Evolutionary conservation across 2,797 vertebrate species (phyloP), one percentile per base, ranked within the genome.

Genomic region (Poecile montanus): DNA sequence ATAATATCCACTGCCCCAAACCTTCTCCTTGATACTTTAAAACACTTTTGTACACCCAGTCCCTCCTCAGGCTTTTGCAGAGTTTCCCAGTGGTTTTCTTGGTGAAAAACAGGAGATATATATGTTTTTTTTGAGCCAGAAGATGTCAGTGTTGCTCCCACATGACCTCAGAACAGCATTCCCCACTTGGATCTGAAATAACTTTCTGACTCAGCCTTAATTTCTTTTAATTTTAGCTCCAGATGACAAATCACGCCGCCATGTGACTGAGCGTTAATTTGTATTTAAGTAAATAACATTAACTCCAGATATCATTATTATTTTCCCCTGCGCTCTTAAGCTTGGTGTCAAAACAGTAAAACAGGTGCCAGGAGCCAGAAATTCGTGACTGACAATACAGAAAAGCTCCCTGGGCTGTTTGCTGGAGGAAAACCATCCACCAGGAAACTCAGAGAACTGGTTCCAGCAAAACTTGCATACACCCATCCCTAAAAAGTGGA

Each of bases 211-310:
- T 98, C 97, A 97, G 95, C 70, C 95, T 88, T 88, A 89, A 77
- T 90, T 95, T 95, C 94, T 97, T 94, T 97, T 97, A 97, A 97
- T 97, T 97, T 98, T 97, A 97, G 96, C 92, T 83, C 70, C n/a
- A 84, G 80, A 95, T 97, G 97, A 98, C 96, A 97, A 97, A 97
- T 95, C 57, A 22, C 87, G 88, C 86, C 7, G 2, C 92, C 88
- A 88, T 81, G 94, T 97, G 97, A 96, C 94, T 73, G 67, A 83
- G 81, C 3, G 11, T 63, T 96, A 95, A 97, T 96, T 96, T 80
- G 76, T 95, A 88, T 96, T 96, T 91, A 86, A 88, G 95, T 96
- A 96, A 96, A 97, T 96, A 96, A 58, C 94, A 93, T 88, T 91
- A 88, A 62, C 88, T 95, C 88, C 86, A 95, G 89, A 68, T 89